Evolutionary conservation across 2,888 invertebrate genomes (phyloP).

Genomic region (Agrotis segetum): DNA sequence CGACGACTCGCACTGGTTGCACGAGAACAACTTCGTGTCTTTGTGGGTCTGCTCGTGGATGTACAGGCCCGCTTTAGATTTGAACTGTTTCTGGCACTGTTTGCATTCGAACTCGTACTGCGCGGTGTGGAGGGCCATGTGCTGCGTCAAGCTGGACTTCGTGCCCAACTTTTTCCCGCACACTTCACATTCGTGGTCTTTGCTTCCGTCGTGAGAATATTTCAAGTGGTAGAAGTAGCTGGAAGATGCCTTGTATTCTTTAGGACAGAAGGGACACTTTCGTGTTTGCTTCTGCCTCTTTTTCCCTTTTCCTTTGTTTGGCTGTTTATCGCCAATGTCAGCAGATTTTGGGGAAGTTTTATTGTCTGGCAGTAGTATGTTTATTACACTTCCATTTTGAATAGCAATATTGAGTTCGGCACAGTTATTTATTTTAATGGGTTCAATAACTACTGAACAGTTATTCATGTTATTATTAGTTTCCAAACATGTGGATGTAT

Average conservation of each 20-base stretch:
- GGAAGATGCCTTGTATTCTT: slow-evolving; percentile 85
- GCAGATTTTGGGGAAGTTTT: neutral
- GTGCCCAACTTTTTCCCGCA: slow-evolving; percentile 88
- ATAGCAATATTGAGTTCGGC: slow-evolving; percentile 2
- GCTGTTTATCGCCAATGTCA: neutral
- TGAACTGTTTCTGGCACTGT: slow-evolving; percentile 87
- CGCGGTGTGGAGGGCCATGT: slow-evolving; percentile 84
- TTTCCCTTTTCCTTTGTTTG: neutral
- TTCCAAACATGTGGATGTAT: neutral
- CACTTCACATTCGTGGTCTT: slow-evolving; percentile 85
- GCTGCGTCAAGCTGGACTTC: slow-evolving; percentile 83
- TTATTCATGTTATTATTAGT: slow-evolving; percentile 2
- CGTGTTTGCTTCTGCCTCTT: slow-evolving; percentile 63
- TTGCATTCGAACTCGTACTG: slow-evolving; percentile 84
- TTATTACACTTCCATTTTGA: neutral
- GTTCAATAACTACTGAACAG: slow-evolving; percentile 24
- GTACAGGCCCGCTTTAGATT: slow-evolving; percentile 86
- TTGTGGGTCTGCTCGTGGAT: slow-evolving; percentile 87
- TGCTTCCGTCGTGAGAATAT: slow-evolving; percentile 83
- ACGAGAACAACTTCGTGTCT: slow-evolving; percentile 62
- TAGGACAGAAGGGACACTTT: slow-evolving; percentile 87
- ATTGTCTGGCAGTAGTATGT: neutral
- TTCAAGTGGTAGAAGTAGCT: slow-evolving; percentile 90
- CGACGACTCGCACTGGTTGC: slow-evolving; percentile 77
- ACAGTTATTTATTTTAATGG: neutral